Conservation (phyloP, 2,113 vertebrate genomes). For the Colinus virginianus region DNA sequence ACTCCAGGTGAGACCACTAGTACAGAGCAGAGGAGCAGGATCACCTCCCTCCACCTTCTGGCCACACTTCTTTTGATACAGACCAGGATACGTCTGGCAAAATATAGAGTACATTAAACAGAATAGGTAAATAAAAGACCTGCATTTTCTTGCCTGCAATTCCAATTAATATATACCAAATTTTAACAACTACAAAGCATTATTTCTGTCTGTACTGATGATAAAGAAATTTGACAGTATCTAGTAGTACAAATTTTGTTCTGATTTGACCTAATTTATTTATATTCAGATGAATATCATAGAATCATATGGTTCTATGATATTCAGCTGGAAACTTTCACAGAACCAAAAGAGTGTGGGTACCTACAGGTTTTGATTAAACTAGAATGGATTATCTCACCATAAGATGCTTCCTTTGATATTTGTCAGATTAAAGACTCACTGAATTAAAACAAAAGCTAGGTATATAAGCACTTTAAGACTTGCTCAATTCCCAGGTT, state of each 20-base stretch:
- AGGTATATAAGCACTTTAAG: neutral
- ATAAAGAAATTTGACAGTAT: neutral
- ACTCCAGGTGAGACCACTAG: too few species aligned
- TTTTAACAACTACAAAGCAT: neutral
- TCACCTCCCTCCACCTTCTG: too few species aligned
- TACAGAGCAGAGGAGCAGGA: too few species aligned
- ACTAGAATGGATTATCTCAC: neutral
- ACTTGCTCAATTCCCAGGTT: neutral
- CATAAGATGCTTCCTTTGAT: neutral
- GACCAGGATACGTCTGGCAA: too few species aligned
- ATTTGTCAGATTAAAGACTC: too few species aligned
- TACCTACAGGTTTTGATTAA: neutral
- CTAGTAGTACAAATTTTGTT: neutral
- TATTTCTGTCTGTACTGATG: neutral
- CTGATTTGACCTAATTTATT: neutral
- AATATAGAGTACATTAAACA: slow-evolving; percentile 34
- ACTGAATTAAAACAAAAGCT: neutral
- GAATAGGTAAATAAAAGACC: slow-evolving; percentile 37
- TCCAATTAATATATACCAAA: neutral
- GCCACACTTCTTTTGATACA: too few species aligned
- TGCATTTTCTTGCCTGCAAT: slow-evolving; percentile 4
- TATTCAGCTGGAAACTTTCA: neutral
- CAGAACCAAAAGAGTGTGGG: neutral
- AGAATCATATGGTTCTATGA: neutral
- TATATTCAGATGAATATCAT: neutral